phyloP scores from a whole-genome alignment of 2,888 invertebrate genomes.

The Ctenicera cuprea region DNA sequence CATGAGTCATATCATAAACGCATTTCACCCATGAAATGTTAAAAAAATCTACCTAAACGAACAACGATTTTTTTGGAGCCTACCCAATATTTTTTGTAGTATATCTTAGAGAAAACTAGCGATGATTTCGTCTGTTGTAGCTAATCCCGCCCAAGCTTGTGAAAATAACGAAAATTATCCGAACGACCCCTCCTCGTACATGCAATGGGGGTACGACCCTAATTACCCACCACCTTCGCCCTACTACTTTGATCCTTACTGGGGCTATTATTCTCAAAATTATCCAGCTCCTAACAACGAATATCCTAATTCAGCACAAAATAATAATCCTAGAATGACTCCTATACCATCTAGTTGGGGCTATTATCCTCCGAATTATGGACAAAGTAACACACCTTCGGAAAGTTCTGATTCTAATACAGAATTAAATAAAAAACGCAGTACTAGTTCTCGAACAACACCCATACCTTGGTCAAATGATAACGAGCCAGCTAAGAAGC shows the following conservation, averaged over 20 bases:
- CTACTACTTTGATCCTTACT: conserved; percentile 62
- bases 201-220: conserved; percentile 55
- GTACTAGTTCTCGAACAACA: conserved; percentile 22
- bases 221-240: conserved; percentile 56
- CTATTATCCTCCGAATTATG: conserved; percentile 34
- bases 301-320: neutral
- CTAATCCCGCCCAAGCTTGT: conserved; percentile 69
- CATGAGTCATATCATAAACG: conserved; percentile 49
- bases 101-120: conserved; percentile 36
- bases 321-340: conserved; percentile 42
- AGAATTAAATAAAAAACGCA: conserved; percentile 20
- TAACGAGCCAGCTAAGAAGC: conserved; percentile 14
- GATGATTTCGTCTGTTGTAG: conserved; percentile 68
- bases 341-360: conserved; percentile 37
- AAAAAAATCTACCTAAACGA: conserved; percentile 36
- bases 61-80: conserved; percentile 57
- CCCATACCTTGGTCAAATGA: conserved; percentile 40
- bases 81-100: conserved; percentile 57
- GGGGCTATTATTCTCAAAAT: conserved; percentile 64
- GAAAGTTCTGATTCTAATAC: conserved; percentile 15
- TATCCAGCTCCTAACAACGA: conserved; percentile 49
- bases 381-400: conserved; percentile 4
- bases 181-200: conserved; percentile 63
- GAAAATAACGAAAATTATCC: conserved; percentile 65
- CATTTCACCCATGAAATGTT: conserved; percentile 46